Conservation (phyloP, 2,888 invertebrate species). For the Cheilosia urbana region DNA sequence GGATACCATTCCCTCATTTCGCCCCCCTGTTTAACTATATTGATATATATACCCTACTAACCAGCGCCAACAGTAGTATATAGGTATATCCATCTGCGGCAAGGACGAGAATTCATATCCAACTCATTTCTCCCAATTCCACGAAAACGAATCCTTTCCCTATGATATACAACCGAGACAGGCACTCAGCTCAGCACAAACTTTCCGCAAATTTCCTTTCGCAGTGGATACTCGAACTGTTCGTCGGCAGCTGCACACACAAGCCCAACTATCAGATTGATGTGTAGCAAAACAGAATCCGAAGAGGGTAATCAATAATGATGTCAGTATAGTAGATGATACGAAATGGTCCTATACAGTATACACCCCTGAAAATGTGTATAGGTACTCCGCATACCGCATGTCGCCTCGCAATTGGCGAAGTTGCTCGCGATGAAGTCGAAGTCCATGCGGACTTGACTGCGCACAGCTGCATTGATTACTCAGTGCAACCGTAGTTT, state of each 20-base stretch:
- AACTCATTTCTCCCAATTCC: conserved; percentile 43
- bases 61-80: background rate
- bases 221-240: conserved; percentile 36
- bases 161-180: no score
- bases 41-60: background rate
- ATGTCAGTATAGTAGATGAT: conserved; percentile 56
- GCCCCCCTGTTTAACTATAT: conserved; percentile 16
- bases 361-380: conserved; percentile 9
- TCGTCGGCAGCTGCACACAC: conserved; percentile 54
- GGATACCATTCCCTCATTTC: conserved; percentile 39
- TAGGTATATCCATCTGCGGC: background rate
- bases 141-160: background rate
- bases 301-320: conserved; percentile 70
- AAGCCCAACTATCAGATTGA: conserved; percentile 56
- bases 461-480: conserved; percentile 53
- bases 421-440: conserved; percentile 24
- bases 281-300: conserved; percentile 67
- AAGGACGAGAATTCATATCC: conserved; percentile 46
- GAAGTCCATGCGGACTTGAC: conserved; percentile 35
- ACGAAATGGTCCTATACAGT: background rate
- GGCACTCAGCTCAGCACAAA: conserved; percentile 20
- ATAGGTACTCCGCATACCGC: background rate
- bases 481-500: conserved; percentile 61
- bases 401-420: conserved; percentile 8
- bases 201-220: conserved; percentile 24